Conservation (phyloP, 1,140 invertebrate genomes). For the Marisa cornuarietis region DNA sequence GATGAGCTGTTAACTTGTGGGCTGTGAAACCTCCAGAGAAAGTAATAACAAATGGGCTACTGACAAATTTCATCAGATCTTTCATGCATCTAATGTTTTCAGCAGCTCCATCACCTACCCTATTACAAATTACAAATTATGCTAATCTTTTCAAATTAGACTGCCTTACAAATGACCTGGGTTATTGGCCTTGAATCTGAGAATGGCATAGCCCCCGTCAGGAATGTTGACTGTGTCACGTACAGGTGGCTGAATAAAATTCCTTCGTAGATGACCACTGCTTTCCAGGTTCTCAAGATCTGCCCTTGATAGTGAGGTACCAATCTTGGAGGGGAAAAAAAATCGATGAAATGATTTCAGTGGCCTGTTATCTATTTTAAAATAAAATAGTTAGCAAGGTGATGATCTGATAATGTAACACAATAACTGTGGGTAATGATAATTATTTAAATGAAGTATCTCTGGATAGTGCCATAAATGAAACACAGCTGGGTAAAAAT, state of each 20-base stretch:
- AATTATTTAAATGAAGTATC: too few relatives aligned
- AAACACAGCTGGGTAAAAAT: too few relatives aligned
- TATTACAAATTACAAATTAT: neutral
- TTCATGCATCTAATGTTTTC: neutral
- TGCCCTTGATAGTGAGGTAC: neutral
- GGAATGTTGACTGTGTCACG: slow-evolving; percentile 93
- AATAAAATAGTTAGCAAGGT: too few relatives aligned
- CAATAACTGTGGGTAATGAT: too few relatives aligned
- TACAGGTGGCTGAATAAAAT: slow-evolving; percentile 48
- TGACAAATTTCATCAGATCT: neutral
- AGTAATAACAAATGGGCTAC: neutral
- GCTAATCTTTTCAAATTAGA: neutral
- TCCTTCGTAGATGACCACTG: slow-evolving; percentile 4
- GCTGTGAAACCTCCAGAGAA: neutral
- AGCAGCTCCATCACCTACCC: neutral
- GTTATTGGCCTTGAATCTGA: slow-evolving; percentile 89
- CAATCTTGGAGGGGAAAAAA: neutral
- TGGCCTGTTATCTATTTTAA: too few relatives aligned
- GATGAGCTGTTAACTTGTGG: too few relatives aligned
- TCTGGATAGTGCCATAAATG: too few relatives aligned
- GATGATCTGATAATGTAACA: too few relatives aligned
- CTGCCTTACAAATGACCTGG: slow-evolving; percentile 65
- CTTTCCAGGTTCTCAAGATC: slow-evolving; percentile 5
- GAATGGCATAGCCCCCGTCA: slow-evolving; percentile 90
- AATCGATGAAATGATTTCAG: too few relatives aligned